These are phyloP conservation scores for Eurytoma adleriae DNA, from an alignment of 2,888 invertebrate species.

Conservation along the genomic window DNA sequence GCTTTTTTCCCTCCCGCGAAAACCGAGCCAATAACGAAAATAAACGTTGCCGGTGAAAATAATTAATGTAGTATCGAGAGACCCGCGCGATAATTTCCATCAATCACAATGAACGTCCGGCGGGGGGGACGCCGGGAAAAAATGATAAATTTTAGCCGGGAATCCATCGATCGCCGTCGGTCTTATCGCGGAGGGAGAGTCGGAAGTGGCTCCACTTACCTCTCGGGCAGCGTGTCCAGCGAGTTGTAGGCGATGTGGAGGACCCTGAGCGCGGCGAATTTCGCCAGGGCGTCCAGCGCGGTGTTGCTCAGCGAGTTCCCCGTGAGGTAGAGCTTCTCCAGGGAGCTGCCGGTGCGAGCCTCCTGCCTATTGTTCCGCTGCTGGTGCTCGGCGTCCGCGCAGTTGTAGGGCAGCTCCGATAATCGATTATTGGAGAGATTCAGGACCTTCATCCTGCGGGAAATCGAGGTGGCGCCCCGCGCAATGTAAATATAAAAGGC, in stretches of 20 bases:
- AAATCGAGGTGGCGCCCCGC: conserved; percentile 1
- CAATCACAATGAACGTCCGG: too few species aligned
- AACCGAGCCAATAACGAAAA: too few species aligned
- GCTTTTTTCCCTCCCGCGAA: too few species aligned
- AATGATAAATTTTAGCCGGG: too few species aligned
- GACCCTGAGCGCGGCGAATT: conserved; percentile 82
- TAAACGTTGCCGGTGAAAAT: too few species aligned
- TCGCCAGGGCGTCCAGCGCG: conserved; percentile 81
- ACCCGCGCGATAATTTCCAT: too few species aligned
- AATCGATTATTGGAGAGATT: conserved; percentile 89
- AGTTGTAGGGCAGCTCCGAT: conserved; percentile 82
- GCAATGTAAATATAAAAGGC: conserved; percentile 31
- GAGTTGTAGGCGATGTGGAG: conserved; percentile 89
- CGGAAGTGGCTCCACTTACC: conserved; percentile 65
- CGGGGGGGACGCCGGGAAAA: too few species aligned
- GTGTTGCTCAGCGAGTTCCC: conserved; percentile 87
- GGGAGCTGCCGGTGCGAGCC: background rate
- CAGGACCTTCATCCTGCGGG: conserved; percentile 80
- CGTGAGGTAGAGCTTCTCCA: conserved; percentile 85
- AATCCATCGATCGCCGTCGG: too few species aligned
- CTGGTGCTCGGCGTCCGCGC: conserved; percentile 66
- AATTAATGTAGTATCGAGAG: too few species aligned
- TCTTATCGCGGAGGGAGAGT: too few species aligned
- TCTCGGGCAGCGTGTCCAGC: conserved; percentile 84
- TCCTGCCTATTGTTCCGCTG: conserved; percentile 20